Evolutionary conservation across 2,797 vertebrate genomes (phyloP), one percentile per base, ranked within the genome.

Genomic region (Neostethus bicornis): DNA sequence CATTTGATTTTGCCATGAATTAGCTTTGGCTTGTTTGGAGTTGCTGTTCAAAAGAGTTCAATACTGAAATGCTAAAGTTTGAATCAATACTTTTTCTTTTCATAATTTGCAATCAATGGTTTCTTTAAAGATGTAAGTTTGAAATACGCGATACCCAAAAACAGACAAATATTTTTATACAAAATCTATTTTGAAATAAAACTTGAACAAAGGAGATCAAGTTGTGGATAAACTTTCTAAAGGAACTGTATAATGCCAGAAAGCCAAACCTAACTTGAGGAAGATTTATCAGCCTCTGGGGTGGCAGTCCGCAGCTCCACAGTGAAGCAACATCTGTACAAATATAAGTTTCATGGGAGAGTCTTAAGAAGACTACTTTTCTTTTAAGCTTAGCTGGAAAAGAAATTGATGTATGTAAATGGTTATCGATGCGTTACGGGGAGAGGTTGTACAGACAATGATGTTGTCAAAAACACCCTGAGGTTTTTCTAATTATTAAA

Each of bases 321-420:
- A 39, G 26, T 38, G 38, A 25, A 19, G 31, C 31, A 37, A 43
- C 61, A 50, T 25, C 41, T 61, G 16, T 13, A 41, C 45, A 16
- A 51, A 60, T 19, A 60, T 20, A 24, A n/a, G 34, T 44, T 37
- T 46, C 23, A 46, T 25, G 14, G 24, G 37, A 12, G 20, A 46
- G 21, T 34, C 24, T 17, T 6, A n/a, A 14, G n/a, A 19, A 28
- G 37, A 26, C 26, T 21, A 43, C 2, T 11, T 31, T 19, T 26
- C 0, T 20, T n/a, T 19, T 25, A 23, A 38, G 43, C 32, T 20
- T 16, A 4, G 2, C 3, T 2, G 5, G 5, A 17, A 19, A 20
- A 8, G 24, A 9, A 34, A n/a, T 7, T 17, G 26, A 38, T 16
- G 7, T 38, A 38, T 38, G n/a, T 35, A 28, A 35, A 42, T 13